These are phyloP conservation scores for Tapera naevia DNA, from an alignment of 2,797 vertebrate species.

Conservation along the genomic window DNA sequence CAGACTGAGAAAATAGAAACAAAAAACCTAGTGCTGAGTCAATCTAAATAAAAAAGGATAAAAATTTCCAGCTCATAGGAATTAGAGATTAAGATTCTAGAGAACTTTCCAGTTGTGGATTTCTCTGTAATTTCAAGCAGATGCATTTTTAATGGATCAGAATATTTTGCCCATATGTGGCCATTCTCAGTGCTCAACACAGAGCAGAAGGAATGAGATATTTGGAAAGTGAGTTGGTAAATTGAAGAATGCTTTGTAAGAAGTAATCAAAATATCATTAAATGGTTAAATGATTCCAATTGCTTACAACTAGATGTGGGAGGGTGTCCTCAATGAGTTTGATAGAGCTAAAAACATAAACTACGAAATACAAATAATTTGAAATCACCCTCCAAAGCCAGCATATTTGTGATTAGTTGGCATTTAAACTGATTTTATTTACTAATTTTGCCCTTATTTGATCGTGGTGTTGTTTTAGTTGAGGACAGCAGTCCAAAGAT, in stretches of 20 bases:
- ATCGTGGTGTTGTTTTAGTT: accelerated
- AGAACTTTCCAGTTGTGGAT: background rate
- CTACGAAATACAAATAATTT: constrained; percentile 22
- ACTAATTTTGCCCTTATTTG: background rate
- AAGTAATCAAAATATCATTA: background rate
- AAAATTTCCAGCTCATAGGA: background rate
- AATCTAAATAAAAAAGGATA: background rate
- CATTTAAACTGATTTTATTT: constrained; percentile 13
- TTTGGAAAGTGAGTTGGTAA: background rate
- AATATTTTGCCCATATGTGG: background rate
- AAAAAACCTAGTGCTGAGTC: background rate
- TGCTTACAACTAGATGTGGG: background rate
- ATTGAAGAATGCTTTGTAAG: background rate
- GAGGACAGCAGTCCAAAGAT: background rate
- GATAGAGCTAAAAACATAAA: background rate
- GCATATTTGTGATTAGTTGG: background rate
- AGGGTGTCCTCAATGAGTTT: background rate
- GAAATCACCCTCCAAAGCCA: background rate
- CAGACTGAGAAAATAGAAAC: background rate
- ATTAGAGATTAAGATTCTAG: background rate
- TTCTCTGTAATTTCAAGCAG: background rate
- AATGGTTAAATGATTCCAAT: background rate
- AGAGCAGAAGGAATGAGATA: background rate
- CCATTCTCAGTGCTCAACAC: background rate
- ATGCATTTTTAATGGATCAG: background rate